Percentiles rank a stretch among this genome's conserved stretches.
Conservation (phyloP, 2,888 invertebrate genomes). For the Branchipolynoe longqiensis region DNA sequence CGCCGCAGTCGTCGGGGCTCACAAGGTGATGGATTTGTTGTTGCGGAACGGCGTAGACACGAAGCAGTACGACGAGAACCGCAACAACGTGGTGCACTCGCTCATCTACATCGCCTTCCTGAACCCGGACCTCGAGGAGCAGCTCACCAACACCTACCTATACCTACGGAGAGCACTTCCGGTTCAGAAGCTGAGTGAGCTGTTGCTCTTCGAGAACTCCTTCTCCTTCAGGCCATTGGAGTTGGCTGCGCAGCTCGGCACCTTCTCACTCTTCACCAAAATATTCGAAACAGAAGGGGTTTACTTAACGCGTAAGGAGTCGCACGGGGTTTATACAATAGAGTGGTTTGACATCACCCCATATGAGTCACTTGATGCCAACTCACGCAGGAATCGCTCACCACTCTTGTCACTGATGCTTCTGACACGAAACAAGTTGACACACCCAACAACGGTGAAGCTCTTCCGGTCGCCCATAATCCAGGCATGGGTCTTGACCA, state of each 20-base stretch:
- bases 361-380: slow-evolving; percentile 9
- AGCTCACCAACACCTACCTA: not conserved
- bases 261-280: slow-evolving; percentile 13
- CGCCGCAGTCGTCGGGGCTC: slow-evolving; percentile 7
- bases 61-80: slow-evolving; percentile 43
- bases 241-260: slow-evolving; percentile 39
- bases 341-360: slow-evolving; percentile 50
- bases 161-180: not conserved
- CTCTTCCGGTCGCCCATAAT: slow-evolving; percentile 24
- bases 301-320: not conserved
- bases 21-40: slow-evolving; percentile 41
- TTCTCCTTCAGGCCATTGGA: slow-evolving; percentile 7
- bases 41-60: slow-evolving; percentile 33
- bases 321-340: slow-evolving; percentile 39
- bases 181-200: not conserved
- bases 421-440: not conserved
- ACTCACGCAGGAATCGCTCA: slow-evolving; percentile 1
- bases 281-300: slow-evolving; percentile 40
- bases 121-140: slow-evolving; percentile 26
- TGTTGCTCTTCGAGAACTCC: slow-evolving; percentile 25
- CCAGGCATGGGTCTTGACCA: slow-evolving; percentile 18
- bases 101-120: slow-evolving; percentile 48
- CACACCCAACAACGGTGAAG: slow-evolving; percentile 9
- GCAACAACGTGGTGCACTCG: slow-evolving; percentile 46
- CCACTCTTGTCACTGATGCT: slow-evolving; percentile 30